Base-by-base conservation (phyloP, 35 echinoderm and acorn worm species). In the Strongylocentrotus purpuratus region DNA sequence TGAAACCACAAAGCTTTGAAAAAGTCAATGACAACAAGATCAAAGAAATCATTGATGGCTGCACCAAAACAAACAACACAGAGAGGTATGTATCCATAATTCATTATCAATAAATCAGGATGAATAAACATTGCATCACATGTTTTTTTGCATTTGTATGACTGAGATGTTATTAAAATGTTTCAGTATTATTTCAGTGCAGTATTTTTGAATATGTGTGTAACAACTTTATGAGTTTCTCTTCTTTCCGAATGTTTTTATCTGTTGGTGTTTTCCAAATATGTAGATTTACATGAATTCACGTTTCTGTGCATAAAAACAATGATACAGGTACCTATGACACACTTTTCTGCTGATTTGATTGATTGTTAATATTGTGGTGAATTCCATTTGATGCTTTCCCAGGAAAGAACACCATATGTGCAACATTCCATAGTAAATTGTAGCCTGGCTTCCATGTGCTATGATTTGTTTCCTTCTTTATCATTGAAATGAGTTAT, bases 1-100 rank as follows among this genome's bases (percentile, higher is more conserved):
- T 99, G 31, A 94, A 94, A 87, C 98, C 98, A 61, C 95, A 94
- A 11, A 98, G 98, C 94, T 99, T 99, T 97, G 98, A 98, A 48
- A 99, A 99, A 94, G 96, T 99, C 28, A 97, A 48, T 94, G 96
- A 99, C 95, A 90, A 95, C 31, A 96, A 97, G 95, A 97, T 99
- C 59, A 97, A 97, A 94, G 97, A 99, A 50, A 97, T 99, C 85
- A 99, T 99, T 86, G 96, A 99, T 94, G 94, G 96, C 22, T 97
- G 98, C 45, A 99, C 97, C 17, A 94, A 95, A 46, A 96, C 94
- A 78, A 97, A 97, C 55, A 97, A 95, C 86, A 96, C 96, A 86
- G 98, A 97, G 58, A 99, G 98, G 98, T 99, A 97, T 95, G 96
- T 31, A 88, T 31, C 61, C 9, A 45, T 28, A 93, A 91, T 48